Base-by-base conservation (phyloP, 2,113 vertebrate species). In the Nibea albiflora region DNA sequence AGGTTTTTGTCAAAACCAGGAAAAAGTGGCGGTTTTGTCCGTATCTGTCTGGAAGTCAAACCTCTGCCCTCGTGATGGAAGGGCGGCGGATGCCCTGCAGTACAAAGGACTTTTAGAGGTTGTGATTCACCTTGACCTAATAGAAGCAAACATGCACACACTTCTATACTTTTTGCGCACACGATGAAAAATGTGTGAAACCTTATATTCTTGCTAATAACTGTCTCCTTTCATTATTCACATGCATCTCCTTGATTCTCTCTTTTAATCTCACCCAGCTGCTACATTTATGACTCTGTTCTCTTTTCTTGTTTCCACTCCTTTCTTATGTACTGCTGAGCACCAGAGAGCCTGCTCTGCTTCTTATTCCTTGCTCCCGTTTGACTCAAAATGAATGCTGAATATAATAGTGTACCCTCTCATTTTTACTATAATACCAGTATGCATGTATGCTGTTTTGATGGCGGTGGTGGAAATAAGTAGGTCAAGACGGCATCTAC, bases 1-100 rank as follows among this genome's bases (percentile, higher is more conserved):
- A 90, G 90, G 83, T 85, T 87, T 87, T 90, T 85, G 80, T 89
- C 81, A 84, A 73, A 85, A 85, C 26, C 50, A 65, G 64, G 44
- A 71, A 84, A 67, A 84, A 63, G 56, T 72, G 58, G n/a, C 46
- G 58, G 63, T 87, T 90, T 85, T 68, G 65, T 88, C 75, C 22
- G 6, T 10, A 76, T 76, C 52, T 76, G 79, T 88, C 76, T 86
- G 68, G 74, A 87, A 85, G 85, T 86, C 47, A 82, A 80, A 77
- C 16, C 67, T 57, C 22, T 31, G 28, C 58, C 14, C 46, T 84
- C n/a, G 1, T 63, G 70, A 80, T 52, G 54, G 50, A 85, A 61
- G 67, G 53, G 54, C 74, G 76, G 66, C 46, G 1, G 39, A 78
- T 72, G 83, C 42, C 39, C 52, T 44, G 6, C 58, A 74, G 69